phyloP scores from a whole-genome alignment of 1,140 invertebrate species.

The Drosophila ohnishii region DNA sequence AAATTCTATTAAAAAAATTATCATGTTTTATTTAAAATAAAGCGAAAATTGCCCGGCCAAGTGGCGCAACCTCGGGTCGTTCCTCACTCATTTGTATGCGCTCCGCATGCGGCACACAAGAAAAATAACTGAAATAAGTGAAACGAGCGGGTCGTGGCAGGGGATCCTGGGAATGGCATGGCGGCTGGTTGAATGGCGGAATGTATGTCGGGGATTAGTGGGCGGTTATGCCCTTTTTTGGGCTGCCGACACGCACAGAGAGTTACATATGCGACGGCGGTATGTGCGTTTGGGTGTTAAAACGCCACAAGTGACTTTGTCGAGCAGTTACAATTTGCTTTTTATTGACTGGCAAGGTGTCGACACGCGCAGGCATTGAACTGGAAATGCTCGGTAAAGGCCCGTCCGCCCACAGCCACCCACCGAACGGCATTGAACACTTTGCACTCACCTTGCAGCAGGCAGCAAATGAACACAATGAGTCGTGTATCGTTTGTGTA shows the following conservation, averaged over 20 bases:
- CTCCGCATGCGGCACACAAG: conserved; percentile 55
- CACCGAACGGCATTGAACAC: conserved; percentile 21
- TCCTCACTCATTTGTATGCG: conserved; percentile 66
- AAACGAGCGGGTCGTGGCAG: conserved; percentile 41
- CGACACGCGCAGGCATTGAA: conserved; percentile 51
- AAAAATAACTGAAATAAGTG: conserved; percentile 72
- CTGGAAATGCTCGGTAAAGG: conserved; percentile 43
- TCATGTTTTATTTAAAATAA: conserved; percentile 72
- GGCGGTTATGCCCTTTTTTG: conserved; percentile 32
- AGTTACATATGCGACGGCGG: conserved; percentile 40
- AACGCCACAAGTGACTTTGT: conserved; percentile 77
- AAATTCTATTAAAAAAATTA: conserved; percentile 71
- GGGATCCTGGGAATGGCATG: conserved; percentile 7
- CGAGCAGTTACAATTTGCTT: conserved; percentile 79
- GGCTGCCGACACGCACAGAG: conserved; percentile 55
- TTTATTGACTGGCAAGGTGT: conserved; percentile 77
- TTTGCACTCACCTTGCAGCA: conserved; percentile 79
- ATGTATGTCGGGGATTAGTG: conserved; percentile 44
- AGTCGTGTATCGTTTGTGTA: conserved; percentile 74
- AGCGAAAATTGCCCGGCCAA: conserved; percentile 44
- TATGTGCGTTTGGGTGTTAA: conserved; percentile 70
- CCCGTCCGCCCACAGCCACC: background rate
- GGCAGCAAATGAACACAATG: conserved; percentile 76
- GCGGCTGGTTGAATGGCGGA: conserved; percentile 4
- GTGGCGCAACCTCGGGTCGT: conserved; percentile 5